These are phyloP conservation scores for Timema cristinae DNA, from an alignment of 2,888 invertebrate species.

Conservation along the genomic window DNA sequence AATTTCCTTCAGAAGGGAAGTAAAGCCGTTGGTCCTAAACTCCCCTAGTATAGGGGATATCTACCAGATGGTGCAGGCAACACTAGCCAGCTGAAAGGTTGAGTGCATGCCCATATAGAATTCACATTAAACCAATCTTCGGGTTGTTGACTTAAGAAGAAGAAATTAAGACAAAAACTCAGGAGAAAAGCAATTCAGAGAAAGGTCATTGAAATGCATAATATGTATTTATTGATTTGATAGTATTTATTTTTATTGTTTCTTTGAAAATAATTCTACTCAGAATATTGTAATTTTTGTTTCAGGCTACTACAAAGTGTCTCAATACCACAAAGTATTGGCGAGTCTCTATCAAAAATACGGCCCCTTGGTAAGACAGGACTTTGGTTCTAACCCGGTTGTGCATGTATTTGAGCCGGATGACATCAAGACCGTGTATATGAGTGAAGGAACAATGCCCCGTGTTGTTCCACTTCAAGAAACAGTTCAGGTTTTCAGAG, in stretches of 20 bases:
- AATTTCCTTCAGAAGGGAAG: too few species aligned
- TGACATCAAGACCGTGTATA: constrained; percentile 46
- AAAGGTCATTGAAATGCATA: neutral
- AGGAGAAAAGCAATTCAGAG: neutral
- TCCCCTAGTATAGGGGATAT: too few species aligned
- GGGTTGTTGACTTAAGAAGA: too few species aligned
- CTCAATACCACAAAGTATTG: constrained; percentile 44
- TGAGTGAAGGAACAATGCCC: constrained; percentile 49
- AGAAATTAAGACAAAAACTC: neutral
- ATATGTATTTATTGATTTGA: neutral
- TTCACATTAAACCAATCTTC: neutral
- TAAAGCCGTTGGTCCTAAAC: too few species aligned
- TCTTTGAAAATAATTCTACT: neutral
- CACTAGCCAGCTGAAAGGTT: too few species aligned
- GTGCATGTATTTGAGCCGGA: constrained; percentile 52
- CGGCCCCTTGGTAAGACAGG: constrained; percentile 49
- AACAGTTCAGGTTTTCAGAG: constrained; percentile 47
- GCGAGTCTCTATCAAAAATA: constrained; percentile 44
- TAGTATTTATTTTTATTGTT: neutral
- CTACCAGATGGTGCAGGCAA: too few species aligned
- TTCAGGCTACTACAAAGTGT: constrained; percentile 37
- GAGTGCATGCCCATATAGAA: too few species aligned
- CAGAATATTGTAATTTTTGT: constrained; percentile 17
- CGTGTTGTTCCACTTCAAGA: constrained; percentile 50
- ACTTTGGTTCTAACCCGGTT: constrained; percentile 43